These are phyloP conservation scores for Caenorhabditis becei DNA, from an alignment of 2,888 invertebrate genomes.

Conservation along the genomic window DNA sequence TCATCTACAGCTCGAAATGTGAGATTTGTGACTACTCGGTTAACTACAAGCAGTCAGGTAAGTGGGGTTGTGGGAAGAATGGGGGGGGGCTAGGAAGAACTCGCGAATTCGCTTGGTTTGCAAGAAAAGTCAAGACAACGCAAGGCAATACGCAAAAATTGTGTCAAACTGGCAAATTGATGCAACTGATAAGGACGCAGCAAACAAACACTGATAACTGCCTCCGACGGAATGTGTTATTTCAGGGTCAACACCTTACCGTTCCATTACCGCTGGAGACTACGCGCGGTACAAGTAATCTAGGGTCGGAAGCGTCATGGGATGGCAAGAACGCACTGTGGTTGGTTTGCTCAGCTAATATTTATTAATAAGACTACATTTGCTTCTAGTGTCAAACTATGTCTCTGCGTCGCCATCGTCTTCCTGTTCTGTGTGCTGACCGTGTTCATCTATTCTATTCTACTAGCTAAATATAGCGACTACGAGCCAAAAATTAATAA, in stretches of 20 bases:
- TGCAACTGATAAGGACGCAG: slow-evolving; percentile 33
- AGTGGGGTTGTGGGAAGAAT: slow-evolving; percentile 2
- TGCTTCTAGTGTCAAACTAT: slow-evolving; percentile 47
- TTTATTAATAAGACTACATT: not conserved
- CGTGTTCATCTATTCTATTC: slow-evolving; percentile 47
- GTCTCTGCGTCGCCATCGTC: slow-evolving; percentile 34
- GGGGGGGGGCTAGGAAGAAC: not conserved
- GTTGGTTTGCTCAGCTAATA: slow-evolving; percentile 10
- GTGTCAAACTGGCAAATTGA: slow-evolving; percentile 16
- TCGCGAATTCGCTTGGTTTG: not conserved
- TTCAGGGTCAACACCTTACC: slow-evolving; percentile 62
- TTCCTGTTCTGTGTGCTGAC: slow-evolving; percentile 53
- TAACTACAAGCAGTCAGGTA: slow-evolving; percentile 33
- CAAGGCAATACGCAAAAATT: not conserved
- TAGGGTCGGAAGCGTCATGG: slow-evolving; percentile 26
- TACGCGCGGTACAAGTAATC: slow-evolving; percentile 39
- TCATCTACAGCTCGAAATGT: slow-evolving; percentile 1
- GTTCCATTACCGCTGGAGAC: slow-evolving; percentile 52
- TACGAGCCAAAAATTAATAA: slow-evolving; percentile 31
- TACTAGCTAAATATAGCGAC: slow-evolving; percentile 47
- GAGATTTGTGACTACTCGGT: slow-evolving; percentile 26
- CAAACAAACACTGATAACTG: slow-evolving; percentile 43
- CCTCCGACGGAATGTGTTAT: slow-evolving; percentile 47
- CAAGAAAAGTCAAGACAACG: slow-evolving; percentile 9
- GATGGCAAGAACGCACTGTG: slow-evolving; percentile 36